phyloP scores from a whole-genome alignment of 2,113 vertebrate species.

The Rhinolophus sinicus region DNA sequence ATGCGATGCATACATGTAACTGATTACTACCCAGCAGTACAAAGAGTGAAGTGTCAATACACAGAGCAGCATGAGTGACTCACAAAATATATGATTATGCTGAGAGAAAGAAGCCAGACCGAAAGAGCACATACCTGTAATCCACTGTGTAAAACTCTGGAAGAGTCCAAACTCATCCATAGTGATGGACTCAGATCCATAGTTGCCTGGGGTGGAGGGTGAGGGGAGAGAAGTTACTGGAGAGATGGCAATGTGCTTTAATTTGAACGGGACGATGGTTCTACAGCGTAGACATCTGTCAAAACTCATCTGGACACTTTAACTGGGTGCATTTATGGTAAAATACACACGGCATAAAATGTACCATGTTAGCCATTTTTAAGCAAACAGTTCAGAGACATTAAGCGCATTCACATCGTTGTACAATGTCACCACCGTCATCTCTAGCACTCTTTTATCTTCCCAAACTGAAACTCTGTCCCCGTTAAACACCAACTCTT shows the following conservation, averaged over 20 bases:
- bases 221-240: not conserved
- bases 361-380: too few species aligned
- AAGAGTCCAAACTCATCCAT: not conserved
- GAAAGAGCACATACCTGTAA: fast-evolving
- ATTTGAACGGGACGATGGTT: not conserved
- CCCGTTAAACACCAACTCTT: not conserved
- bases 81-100: not conserved
- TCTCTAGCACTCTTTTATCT: not conserved
- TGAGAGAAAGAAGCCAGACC: not conserved
- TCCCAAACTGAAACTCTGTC: not conserved
- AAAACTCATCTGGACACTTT: not conserved
- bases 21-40: fast-evolving
- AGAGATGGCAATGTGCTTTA: fast-evolving
- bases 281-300: not conserved
- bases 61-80: fast-evolving
- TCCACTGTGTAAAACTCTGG: not conserved
- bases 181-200: fast-evolving
- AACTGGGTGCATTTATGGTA: not conserved
- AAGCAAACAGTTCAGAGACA: too few species aligned
- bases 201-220: not conserved
- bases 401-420: too few species aligned
- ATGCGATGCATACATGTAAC: fast-evolving
- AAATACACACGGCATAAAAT: not conserved
- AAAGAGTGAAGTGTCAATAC: fast-evolving
- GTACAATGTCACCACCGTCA: fast-evolving